Percentiles rank a stretch among this genome's conserved stretches.
Evolutionary conservation across 2,797 vertebrate genomes (phyloP).

Genomic region (Tapirus indicus): DNA sequence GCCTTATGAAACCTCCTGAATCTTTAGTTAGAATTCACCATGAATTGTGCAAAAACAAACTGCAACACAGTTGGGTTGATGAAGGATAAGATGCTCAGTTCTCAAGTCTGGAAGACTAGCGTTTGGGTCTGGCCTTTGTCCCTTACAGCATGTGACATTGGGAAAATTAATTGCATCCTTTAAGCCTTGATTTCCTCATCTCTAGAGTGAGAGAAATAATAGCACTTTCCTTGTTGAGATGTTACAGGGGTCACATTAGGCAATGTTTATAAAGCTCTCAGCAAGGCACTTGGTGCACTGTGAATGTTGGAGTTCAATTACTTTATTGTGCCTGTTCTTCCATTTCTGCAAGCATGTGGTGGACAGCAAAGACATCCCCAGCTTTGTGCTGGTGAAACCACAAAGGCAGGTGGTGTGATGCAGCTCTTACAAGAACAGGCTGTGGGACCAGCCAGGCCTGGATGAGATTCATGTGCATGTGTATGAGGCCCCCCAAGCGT

Average conservation of each 20-base stretch:
- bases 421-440: accelerated
- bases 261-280: not conserved
- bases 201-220: not conserved
- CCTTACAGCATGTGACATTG: not conserved
- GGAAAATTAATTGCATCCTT: not conserved
- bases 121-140: not conserved
- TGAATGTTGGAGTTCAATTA: too few species aligned
- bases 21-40: not conserved
- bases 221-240: not conserved
- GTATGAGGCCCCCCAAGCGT: accelerated
- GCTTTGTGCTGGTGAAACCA: not conserved
- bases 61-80: not conserved
- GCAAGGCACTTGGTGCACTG: not conserved
- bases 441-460: accelerated
- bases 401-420: accelerated
- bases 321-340: not conserved
- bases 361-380: accelerated
- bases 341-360: not conserved
- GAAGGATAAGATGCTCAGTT: not conserved
- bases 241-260: not conserved
- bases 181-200: not conserved
- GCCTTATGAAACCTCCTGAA: not conserved
- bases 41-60: not conserved
- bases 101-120: not conserved
- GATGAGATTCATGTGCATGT: accelerated